Conservation (phyloP, 1,140 invertebrate genomes). For the Triops cancriformis region DNA sequence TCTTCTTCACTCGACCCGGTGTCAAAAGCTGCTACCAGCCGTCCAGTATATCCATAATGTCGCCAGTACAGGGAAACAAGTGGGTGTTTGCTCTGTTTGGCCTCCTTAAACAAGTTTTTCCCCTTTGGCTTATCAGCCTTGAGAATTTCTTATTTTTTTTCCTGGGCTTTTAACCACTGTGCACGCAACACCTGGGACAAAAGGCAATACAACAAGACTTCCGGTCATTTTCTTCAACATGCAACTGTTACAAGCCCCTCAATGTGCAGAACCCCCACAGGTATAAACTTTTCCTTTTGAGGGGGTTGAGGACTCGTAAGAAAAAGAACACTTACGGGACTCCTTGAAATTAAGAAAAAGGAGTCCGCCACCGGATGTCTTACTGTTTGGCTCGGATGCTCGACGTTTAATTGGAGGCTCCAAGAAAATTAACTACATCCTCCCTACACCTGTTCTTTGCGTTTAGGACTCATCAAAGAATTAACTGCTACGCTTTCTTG, state of each 20-base stretch:
- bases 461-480: neutral
- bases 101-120: neutral
- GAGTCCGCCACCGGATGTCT: conserved; percentile 5
- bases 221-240: neutral
- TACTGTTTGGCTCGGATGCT: neutral
- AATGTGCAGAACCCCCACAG: neutral
- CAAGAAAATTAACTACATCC: conserved; percentile 1
- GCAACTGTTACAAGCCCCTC: neutral
- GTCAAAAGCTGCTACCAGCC: neutral
- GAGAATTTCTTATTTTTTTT: neutral
- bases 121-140: neutral
- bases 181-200: neutral
- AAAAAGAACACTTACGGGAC: neutral
- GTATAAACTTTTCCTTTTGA: neutral
- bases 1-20: neutral
- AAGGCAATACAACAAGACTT: neutral
- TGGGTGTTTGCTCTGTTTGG: neutral
- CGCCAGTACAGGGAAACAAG: neutral
- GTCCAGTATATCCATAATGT: neutral
- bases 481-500: neutral
- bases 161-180: neutral
- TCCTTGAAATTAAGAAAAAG: neutral
- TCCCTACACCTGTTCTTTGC: neutral
- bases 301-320: neutral
- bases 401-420: neutral